Percentiles rank a stretch among this genome's conserved stretches.
Evolutionary conservation across 2,888 invertebrate species (phyloP).

Genomic region (Megaustenia siamemsis): DNA sequence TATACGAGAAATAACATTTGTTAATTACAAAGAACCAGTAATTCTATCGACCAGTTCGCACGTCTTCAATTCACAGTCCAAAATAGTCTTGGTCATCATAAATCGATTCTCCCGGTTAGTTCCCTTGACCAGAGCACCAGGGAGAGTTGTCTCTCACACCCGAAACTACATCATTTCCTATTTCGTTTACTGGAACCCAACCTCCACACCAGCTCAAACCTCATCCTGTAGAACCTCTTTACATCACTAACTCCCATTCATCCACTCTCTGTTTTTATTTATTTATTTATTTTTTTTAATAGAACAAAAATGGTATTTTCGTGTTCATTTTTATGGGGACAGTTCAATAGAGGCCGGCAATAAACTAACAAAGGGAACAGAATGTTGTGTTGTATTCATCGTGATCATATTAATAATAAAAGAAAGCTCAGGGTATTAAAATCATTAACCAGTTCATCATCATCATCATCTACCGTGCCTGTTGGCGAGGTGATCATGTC

Average conservation of each 20-base stretch:
- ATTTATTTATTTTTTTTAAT: too few species aligned
- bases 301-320: too few species aligned
- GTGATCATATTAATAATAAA: constrained; percentile 32
- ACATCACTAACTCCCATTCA: not conserved
- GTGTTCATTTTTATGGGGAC: too few species aligned
- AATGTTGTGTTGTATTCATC: constrained; percentile 24
- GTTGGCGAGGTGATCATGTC: too few species aligned
- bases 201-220: not conserved
- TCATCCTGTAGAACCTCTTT: not conserved
- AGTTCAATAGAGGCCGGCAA: too few species aligned
- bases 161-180: too few species aligned
- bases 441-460: constrained; percentile 31
- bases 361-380: not conserved
- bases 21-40: too few species aligned
- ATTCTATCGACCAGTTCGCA: not conserved
- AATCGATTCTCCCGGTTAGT: not conserved
- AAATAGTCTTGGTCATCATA: constrained; percentile 19
- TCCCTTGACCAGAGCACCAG: not conserved
- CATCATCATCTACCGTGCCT: too few species aligned
- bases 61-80: not conserved
- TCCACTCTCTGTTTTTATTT: not conserved
- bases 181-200: too few species aligned
- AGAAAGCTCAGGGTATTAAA: constrained; percentile 42
- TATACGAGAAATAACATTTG: too few species aligned
- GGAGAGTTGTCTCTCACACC: not conserved